Percentiles rank a stretch among this genome's conserved stretches.
Conservation (phyloP, 2,888 invertebrate species). For the Sepiola atlantica region DNA sequence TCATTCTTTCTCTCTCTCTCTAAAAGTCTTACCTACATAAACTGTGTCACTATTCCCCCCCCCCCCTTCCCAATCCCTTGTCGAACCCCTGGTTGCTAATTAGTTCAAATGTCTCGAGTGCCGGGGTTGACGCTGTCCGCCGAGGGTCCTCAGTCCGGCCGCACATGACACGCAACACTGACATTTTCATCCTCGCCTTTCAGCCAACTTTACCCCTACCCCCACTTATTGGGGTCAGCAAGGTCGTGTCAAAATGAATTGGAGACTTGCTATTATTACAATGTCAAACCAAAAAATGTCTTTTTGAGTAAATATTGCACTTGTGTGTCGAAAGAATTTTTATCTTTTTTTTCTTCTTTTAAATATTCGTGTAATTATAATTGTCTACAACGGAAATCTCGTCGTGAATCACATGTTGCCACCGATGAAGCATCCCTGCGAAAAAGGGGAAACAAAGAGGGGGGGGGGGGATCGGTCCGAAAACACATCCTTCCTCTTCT, state of each 20-base stretch:
- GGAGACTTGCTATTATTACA: conserved; percentile 10
- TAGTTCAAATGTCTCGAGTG: background rate
- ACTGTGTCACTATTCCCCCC: too few species aligned
- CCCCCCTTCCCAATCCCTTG: too few species aligned
- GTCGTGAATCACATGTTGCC: background rate
- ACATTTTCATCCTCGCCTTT: background rate
- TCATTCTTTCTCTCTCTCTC: too few species aligned
- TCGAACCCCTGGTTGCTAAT: background rate
- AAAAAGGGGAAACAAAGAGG: background rate
- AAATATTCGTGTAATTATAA: background rate
- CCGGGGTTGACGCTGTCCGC: background rate
- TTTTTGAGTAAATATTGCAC: conserved; percentile 13
- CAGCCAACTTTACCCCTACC: too few species aligned
- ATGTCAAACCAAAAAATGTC: background rate
- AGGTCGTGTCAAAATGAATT: background rate
- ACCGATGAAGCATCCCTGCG: background rate
- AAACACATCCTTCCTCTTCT: too few species aligned
- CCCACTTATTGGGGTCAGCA: background rate
- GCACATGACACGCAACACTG: background rate
- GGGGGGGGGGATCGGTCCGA: background rate
- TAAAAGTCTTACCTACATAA: too few species aligned
- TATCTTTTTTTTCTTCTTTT: background rate
- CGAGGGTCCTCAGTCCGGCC: conserved; percentile 11
- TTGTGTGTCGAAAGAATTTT: background rate
- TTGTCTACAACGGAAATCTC: background rate